Evolutionary conservation across 2,797 vertebrate species (phyloP).

Genomic region (Pipistrellus pipistrellus): DNA sequence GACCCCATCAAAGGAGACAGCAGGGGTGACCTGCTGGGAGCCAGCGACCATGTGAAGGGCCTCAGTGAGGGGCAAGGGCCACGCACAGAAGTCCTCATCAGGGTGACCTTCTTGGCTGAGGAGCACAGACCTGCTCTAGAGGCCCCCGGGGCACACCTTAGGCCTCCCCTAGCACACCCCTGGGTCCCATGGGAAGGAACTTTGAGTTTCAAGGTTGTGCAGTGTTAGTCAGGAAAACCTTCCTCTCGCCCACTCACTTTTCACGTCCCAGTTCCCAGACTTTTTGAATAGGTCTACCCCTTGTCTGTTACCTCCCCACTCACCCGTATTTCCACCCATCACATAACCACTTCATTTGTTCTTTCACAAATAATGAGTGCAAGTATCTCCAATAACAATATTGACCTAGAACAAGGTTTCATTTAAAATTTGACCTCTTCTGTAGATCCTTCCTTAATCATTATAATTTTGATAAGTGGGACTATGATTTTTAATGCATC

Average conservation of each 20-base stretch:
- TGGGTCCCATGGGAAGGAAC: neutral
- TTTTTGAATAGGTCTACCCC: neutral
- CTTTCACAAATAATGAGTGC: neutral
- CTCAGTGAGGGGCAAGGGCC: neutral
- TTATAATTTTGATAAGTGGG: neutral
- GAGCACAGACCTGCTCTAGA: neutral
- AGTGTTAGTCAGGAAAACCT: neutral
- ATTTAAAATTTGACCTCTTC: neutral
- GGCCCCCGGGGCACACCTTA: accelerated
- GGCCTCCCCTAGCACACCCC: accelerated
- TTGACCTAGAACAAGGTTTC: neutral
- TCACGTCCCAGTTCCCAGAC: neutral
- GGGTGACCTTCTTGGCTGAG: accelerated
- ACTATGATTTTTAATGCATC: neutral
- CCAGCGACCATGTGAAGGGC: neutral
- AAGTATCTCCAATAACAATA: neutral
- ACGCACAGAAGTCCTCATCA: neutral
- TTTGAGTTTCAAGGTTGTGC: neutral
- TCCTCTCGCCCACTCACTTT: neutral
- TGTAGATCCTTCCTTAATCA: neutral
- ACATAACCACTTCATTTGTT: no score
- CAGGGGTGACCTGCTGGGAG: neutral
- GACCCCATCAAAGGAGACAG: neutral
- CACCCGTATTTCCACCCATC: neutral
- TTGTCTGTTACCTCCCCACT: neutral